Evolutionary conservation across 2,888 invertebrate genomes (phyloP).

Genomic region (Microplitis deprimator): DNA sequence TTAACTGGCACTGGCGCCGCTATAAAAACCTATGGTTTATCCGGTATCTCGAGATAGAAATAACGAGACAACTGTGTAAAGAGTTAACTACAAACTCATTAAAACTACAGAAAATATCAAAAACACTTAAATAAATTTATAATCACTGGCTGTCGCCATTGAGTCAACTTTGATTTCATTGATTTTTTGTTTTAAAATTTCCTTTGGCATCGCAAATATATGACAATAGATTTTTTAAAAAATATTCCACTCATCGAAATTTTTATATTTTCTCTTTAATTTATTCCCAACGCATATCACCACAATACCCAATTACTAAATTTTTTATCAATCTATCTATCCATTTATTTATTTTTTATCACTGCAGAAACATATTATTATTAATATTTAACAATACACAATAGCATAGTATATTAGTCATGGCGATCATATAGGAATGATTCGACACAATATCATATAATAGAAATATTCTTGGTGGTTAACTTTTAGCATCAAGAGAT

Average conservation of each 20-base stretch:
- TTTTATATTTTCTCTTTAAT: neutral
- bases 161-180: neutral
- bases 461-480: neutral
- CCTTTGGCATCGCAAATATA: neutral
- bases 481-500: neutral
- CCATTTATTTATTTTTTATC: neutral
- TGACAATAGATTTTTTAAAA: neutral
- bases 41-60: conserved; percentile 41
- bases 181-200: neutral
- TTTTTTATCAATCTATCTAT: neutral
- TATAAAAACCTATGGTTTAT: conserved; percentile 58
- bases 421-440: conserved; percentile 25
- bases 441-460: neutral
- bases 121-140: conserved; percentile 50
- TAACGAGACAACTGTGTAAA: neutral
- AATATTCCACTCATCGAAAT: neutral
- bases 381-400: neutral
- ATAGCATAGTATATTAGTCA: neutral
- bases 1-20: conserved; percentile 57
- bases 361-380: neutral
- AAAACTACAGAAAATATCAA: conserved; percentile 50
- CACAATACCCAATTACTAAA: neutral
- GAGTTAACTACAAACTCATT: conserved; percentile 53
- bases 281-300: neutral
- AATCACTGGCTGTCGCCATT: conserved; percentile 45